Evolutionary conservation across 2,797 vertebrate genomes (phyloP).

Genomic region (Argya squamiceps): DNA sequence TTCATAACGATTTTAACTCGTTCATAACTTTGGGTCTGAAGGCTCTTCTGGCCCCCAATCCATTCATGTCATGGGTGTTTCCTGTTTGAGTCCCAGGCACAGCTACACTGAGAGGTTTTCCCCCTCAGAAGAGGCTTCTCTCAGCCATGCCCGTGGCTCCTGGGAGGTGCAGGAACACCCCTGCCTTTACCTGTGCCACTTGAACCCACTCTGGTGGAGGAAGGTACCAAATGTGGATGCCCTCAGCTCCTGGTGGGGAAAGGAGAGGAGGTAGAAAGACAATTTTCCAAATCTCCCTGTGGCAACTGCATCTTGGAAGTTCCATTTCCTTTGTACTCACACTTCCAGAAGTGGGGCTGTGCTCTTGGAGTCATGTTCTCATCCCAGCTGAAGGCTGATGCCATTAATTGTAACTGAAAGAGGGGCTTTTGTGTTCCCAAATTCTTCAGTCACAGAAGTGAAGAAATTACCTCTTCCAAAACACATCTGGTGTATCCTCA

Average conservation of each 20-base stretch:
- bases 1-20: slow-evolving; percentile 60
- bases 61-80: background rate
- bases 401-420: background rate
- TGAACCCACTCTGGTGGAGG: background rate
- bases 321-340: background rate
- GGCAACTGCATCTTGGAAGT: background rate
- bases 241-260: background rate
- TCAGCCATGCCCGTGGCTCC: background rate
- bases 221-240: background rate
- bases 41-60: background rate
- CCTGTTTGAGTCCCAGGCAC: background rate
- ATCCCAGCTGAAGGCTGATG: background rate
- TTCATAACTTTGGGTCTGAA: background rate
- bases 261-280: background rate
- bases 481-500: background rate
- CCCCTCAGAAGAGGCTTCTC: background rate
- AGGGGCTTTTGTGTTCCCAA: background rate
- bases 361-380: background rate
- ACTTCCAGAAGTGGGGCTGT: background rate
- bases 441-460: background rate
- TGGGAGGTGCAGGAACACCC: background rate
- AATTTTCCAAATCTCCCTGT: background rate
- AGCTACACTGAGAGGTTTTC: background rate
- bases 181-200: background rate
- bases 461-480: background rate